phyloP scores from a whole-genome alignment of 2,797 vertebrate genomes.

The Thamnophis elegans region DNA sequence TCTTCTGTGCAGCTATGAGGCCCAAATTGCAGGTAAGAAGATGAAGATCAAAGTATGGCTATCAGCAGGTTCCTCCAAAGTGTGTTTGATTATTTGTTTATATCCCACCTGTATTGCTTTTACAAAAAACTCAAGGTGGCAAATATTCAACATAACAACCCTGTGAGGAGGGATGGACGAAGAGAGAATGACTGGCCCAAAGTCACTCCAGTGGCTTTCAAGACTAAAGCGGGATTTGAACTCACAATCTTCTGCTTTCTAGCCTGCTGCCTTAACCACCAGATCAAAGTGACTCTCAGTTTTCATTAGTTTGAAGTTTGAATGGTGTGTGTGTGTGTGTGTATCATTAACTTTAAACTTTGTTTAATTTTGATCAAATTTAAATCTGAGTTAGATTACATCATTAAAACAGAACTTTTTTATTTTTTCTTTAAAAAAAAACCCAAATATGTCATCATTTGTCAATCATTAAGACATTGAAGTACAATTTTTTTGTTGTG shows the following conservation, averaged over 20 bases:
- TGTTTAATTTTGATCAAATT: background rate
- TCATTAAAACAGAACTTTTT: too few relatives aligned
- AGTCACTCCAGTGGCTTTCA: background rate
- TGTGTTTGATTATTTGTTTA: background rate
- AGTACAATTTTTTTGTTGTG: too few relatives aligned
- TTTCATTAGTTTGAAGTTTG: background rate
- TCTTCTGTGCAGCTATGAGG: conserved; percentile 66
- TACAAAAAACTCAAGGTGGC: background rate
- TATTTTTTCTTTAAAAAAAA: too few relatives aligned
- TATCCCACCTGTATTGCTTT: background rate
- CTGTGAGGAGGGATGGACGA: background rate
- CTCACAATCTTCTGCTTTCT: background rate
- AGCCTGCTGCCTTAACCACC: background rate
- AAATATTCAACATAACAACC: background rate
- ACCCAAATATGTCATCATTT: too few relatives aligned
- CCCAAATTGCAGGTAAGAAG: conserved; percentile 60
- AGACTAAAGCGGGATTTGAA: background rate
- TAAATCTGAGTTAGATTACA: background rate
- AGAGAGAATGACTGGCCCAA: background rate
- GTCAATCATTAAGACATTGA: too few relatives aligned
- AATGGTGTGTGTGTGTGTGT: background rate
- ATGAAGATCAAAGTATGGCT: background rate
- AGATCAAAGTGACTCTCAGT: background rate
- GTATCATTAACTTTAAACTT: background rate
- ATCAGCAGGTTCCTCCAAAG: background rate